Conservation (phyloP, 1,140 invertebrate genomes). For the Sinonovacula constricta region DNA sequence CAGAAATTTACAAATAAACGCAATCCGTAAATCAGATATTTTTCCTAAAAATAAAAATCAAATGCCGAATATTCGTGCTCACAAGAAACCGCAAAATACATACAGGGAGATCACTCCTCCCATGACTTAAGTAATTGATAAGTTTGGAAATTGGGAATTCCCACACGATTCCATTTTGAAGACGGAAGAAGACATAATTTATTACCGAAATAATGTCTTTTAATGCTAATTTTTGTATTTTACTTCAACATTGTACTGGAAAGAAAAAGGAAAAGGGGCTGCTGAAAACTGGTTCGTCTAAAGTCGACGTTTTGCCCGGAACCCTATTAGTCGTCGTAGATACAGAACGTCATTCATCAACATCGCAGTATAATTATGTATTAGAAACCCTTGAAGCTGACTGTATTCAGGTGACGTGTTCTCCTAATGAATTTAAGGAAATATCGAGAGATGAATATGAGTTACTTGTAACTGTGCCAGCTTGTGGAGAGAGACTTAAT, state of each 20-base stretch:
- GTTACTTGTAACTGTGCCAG: conserved; percentile 67
- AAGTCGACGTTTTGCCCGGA: conserved; percentile 68
- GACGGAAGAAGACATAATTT: no score
- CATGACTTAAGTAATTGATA: no score
- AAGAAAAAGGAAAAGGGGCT: conserved; percentile 66
- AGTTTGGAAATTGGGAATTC: neutral
- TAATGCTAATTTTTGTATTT: conserved; percentile 59
- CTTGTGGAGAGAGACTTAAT: conserved; percentile 66
- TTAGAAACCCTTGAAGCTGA: conserved; percentile 67
- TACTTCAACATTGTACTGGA: conserved; percentile 61
- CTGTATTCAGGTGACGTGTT: conserved; percentile 62
- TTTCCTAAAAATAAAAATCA: no score
- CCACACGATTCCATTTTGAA: no score
- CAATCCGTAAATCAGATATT: no score
- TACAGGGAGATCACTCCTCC: no score
- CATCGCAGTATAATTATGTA: conserved; percentile 36
- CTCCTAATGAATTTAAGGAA: conserved; percentile 53
- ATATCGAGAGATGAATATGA: conserved; percentile 52
- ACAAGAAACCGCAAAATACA: no score
- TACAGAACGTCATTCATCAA: conserved; percentile 34
- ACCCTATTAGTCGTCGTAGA: conserved; percentile 57
- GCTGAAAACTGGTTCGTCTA: conserved; percentile 51
- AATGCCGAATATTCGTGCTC: no score
- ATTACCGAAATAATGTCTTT: conserved; percentile 26
- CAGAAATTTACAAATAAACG: no score